Evolutionary conservation across 1,140 invertebrate genomes (phyloP).

Genomic region (Acyrthosiphon pisum): DNA sequence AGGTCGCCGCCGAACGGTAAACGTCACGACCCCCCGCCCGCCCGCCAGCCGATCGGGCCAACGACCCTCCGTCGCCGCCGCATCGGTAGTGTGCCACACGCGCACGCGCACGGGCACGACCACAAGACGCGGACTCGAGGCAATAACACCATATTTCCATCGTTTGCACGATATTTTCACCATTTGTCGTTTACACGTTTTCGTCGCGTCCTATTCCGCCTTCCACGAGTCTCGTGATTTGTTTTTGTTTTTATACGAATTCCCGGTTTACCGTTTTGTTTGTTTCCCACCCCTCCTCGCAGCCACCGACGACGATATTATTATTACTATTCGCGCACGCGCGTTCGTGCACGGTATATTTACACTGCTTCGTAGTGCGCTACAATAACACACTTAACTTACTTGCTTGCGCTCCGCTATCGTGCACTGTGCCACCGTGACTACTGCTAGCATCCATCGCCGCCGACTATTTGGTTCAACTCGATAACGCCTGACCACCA

Average conservation of each 20-base stretch:
- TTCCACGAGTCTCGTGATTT: background rate
- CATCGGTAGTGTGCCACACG: background rate
- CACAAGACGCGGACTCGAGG: no score
- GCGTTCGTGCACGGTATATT: background rate
- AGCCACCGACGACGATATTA: background rate
- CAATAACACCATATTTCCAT: background rate
- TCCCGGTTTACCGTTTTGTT: background rate
- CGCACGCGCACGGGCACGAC: background rate
- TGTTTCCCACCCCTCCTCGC: background rate
- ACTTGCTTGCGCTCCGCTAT: background rate
- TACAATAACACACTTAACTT: background rate
- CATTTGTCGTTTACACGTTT: background rate
- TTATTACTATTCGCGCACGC: background rate
- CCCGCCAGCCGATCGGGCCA: background rate
- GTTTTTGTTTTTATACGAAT: background rate
- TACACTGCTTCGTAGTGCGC: background rate
- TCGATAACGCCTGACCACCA: background rate
- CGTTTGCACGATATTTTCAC: background rate
- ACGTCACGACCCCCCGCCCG: background rate
- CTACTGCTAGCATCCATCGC: background rate
- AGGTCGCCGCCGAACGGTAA: conserved; percentile 16
- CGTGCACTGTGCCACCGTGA: background rate
- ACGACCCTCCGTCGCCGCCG: background rate
- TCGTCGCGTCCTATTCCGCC: background rate
- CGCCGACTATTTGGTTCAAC: background rate